Conservation (phyloP, 2,888 invertebrate genomes). For the Nymphalis c-album region DNA sequence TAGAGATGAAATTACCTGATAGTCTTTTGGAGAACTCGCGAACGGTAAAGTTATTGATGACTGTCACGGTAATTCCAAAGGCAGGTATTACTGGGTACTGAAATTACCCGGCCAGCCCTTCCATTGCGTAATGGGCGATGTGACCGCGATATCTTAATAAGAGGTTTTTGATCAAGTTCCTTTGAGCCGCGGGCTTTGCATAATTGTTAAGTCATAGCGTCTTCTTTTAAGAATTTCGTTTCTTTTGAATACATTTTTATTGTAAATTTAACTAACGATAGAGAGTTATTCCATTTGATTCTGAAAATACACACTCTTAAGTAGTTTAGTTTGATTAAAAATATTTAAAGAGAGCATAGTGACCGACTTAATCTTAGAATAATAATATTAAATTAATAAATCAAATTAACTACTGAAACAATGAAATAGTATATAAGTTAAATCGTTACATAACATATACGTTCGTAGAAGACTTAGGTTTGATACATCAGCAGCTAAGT, state of each 20-base stretch:
- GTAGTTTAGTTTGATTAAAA: no score
- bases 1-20: conserved; percentile 50
- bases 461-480: no score
- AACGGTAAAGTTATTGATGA: conserved; percentile 72
- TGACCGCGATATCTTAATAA: conserved; percentile 79
- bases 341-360: no score
- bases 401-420: no score
- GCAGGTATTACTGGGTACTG: conserved; percentile 54
- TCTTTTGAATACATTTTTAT: not conserved
- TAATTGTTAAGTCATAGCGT: conserved; percentile 66
- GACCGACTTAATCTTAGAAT: no score
- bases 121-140: conserved; percentile 68
- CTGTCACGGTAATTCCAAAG: conserved; percentile 65
- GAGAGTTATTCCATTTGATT: not conserved
- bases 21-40: conserved; percentile 57
- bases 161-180: conserved; percentile 73
- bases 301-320: no score
- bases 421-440: no score
- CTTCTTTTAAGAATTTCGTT: conserved; percentile 29
- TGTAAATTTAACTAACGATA: not conserved
- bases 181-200: conserved; percentile 60
- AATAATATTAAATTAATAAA: no score
- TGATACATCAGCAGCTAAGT: no score
- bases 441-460: no score
- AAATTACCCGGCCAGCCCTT: conserved; percentile 55